These are phyloP conservation scores for Gadopsis bispinosus DNA, from an alignment of 2,797 vertebrate genomes.

Conservation along the genomic window DNA sequence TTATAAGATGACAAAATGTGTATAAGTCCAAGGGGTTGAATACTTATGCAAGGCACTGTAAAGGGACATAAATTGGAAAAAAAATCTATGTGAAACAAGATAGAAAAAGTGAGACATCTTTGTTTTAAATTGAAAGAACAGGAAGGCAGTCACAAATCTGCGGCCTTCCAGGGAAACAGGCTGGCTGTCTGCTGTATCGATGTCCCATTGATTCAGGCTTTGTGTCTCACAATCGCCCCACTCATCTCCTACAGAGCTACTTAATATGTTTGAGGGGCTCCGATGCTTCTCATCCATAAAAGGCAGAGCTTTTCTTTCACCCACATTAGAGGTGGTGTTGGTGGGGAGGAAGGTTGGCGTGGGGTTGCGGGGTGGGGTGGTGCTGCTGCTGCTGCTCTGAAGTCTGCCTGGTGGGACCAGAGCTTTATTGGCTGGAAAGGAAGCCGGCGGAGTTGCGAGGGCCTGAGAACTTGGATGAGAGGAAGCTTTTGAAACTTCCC, in stretches of 20 bases:
- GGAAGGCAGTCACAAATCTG: conserved; percentile 51
- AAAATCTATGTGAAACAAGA: conserved; percentile 24
- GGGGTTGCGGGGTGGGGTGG: conserved; percentile 58
- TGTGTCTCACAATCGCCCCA: conserved; percentile 70
- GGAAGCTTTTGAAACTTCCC: conserved; percentile 89
- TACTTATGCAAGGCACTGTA: no score
- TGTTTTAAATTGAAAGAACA: conserved; percentile 52
- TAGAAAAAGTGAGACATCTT: conserved; percentile 40
- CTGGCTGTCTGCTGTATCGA: conserved; percentile 76
- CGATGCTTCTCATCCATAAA: conserved; percentile 76
- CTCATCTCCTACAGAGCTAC: conserved; percentile 77
- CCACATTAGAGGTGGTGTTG: conserved; percentile 75
- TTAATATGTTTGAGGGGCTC: conserved; percentile 82
- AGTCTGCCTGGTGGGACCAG: conserved; percentile 73
- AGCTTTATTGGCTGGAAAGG: conserved; percentile 79
- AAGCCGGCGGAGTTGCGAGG: conserved; percentile 73
- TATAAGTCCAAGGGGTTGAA: no score
- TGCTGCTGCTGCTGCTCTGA: conserved; percentile 66
- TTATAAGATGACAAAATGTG: neutral
- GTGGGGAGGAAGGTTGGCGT: conserved; percentile 59
- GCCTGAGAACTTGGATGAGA: conserved; percentile 90
- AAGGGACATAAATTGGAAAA: neutral
- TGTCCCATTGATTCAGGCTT: conserved; percentile 83
- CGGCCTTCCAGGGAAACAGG: conserved; percentile 66
- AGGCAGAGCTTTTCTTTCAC: conserved; percentile 73